A percentile compares a stretch with the other conserved stretches of the same genome.
Evolutionary conservation across 2,888 invertebrate genomes (phyloP).

Genomic region (Lepeophtheirus nordmannii): DNA sequence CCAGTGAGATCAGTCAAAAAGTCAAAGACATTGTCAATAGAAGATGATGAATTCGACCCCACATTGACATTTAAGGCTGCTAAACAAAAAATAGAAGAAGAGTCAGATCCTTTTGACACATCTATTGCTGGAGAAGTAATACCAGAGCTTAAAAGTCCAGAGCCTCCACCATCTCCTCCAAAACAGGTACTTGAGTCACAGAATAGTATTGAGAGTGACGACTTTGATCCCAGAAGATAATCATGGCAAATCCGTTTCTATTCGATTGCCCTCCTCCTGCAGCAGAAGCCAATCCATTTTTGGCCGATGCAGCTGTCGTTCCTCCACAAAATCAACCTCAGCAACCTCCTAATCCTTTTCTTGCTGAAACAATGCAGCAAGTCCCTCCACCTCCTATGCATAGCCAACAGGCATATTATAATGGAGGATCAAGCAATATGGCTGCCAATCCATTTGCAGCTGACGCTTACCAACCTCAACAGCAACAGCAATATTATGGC

Average conservation of each 20-base stretch:
- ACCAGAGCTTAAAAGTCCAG: neutral
- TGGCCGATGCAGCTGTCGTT: neutral
- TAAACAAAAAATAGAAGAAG: slow-evolving; percentile 26
- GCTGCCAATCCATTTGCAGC: slow-evolving; percentile 19
- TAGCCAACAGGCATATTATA: neutral
- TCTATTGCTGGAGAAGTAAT: slow-evolving; percentile 27
- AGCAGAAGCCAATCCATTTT: slow-evolving; percentile 10
- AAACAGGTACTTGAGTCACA: neutral
- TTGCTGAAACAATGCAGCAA: neutral
- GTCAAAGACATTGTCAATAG: slow-evolving; percentile 1
- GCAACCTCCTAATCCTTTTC: slow-evolving; percentile 12
- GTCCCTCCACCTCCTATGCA: neutral
- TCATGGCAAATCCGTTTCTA: slow-evolving; percentile 24
- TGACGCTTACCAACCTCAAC: neutral
- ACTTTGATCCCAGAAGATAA: slow-evolving; percentile 17
- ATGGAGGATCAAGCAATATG: neutral
- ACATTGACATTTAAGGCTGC: neutral
- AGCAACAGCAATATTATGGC: slow-evolving; percentile 8
- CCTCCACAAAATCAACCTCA: neutral
- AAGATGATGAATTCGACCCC: slow-evolving; percentile 21
- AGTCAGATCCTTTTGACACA: slow-evolving; percentile 29
- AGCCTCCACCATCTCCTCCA: slow-evolving; percentile 32
- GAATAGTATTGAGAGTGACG: slow-evolving; percentile 7
- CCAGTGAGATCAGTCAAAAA: slow-evolving; percentile 20
- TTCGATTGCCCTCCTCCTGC: slow-evolving; percentile 7